phyloP scores from a whole-genome alignment of 2,888 invertebrate genomes.

The Callyntrura sp. region DNA sequence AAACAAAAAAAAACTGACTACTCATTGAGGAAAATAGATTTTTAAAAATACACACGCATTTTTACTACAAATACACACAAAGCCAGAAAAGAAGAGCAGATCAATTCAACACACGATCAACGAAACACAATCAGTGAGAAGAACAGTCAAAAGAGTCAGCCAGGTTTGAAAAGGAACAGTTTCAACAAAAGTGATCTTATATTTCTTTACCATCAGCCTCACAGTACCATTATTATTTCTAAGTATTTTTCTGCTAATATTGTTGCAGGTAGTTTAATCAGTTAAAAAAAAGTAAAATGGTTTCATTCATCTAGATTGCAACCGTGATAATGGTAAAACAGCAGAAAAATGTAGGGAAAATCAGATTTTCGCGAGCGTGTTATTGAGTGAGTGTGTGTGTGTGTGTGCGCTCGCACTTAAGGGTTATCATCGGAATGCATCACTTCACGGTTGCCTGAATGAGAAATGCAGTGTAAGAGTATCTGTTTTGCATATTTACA shows the following conservation, averaged over 20 bases:
- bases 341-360: slow-evolving; percentile 37
- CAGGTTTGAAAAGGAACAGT: not conserved
- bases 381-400: no score
- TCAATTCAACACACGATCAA: not conserved
- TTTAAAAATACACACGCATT: no score
- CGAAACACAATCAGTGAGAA: not conserved
- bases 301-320: slow-evolving; percentile 44
- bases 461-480: slow-evolving; percentile 7
- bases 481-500: not conserved
- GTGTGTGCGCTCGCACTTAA: no score
- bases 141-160: not conserved
- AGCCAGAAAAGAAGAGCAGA: not conserved
- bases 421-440: slow-evolving; percentile 58
- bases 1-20: not conserved
- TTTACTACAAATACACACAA: no score
- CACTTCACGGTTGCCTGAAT: slow-evolving; percentile 56
- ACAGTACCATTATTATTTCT: not conserved
- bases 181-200: slow-evolving; percentile 39
- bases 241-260: not conserved
- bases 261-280: no score
- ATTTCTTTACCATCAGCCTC: slow-evolving; percentile 1
- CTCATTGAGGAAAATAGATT: slow-evolving; percentile 10
- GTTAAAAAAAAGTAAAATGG: slow-evolving; percentile 24
- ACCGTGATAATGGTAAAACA: slow-evolving; percentile 35
- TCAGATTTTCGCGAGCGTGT: slow-evolving; percentile 8